Evolutionary conservation across 2,113 vertebrate genomes (phyloP).

Genomic region (Eira barbara): DNA sequence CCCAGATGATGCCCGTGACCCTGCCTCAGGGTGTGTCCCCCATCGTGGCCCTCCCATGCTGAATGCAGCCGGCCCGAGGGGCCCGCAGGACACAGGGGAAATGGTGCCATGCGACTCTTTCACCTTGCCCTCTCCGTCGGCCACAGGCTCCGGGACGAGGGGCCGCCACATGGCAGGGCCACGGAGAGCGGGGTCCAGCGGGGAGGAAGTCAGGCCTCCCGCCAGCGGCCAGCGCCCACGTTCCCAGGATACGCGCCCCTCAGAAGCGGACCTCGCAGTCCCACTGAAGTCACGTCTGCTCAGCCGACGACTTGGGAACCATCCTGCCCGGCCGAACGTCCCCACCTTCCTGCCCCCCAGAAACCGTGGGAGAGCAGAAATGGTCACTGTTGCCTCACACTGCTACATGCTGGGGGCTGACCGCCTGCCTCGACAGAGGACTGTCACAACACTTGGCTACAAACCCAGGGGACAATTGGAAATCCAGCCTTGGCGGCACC

Average conservation of each 20-base stretch:
- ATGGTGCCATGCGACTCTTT: background rate
- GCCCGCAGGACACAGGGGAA: rapidly evolving
- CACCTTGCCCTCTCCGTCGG: background rate
- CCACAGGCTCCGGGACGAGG: too few species aligned
- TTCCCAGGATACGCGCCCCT: background rate
- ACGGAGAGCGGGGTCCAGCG: too few species aligned
- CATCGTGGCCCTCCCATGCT: rapidly evolving
- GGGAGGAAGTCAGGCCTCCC: background rate
- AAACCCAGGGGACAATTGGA: rapidly evolving
- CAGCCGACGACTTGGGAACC: background rate
- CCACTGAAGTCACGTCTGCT: background rate
- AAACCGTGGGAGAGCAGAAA: too few species aligned
- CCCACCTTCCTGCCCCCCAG: background rate
- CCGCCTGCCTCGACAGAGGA: rapidly evolving
- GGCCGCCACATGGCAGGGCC: too few species aligned
- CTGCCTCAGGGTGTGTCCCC: too few species aligned
- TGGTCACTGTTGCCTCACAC: background rate
- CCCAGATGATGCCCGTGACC: rapidly evolving
- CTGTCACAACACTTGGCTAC: rapidly evolving
- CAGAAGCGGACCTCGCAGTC: background rate
- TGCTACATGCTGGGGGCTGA: rapidly evolving
- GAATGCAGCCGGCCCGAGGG: background rate
- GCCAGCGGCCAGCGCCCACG: background rate
- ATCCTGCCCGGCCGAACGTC: background rate
- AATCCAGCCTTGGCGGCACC: too few species aligned